Conservation (phyloP, 37 sponge, comb jelly and placozoan species). For the Haliclona indistincta region DNA sequence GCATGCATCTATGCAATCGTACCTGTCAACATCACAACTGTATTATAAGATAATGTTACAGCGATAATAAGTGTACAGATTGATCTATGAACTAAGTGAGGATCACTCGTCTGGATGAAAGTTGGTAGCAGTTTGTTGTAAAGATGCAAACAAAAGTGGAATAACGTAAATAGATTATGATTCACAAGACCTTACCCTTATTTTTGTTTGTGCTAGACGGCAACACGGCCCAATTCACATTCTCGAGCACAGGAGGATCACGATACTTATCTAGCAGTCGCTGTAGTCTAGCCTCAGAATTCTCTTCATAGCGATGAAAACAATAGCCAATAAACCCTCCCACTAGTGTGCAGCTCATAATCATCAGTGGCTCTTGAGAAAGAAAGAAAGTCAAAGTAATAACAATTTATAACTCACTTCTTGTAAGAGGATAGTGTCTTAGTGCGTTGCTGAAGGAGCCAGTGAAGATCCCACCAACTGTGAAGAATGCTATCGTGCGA, state of each 20-base stretch:
- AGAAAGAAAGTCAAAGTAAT: background rate
- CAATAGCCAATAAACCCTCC: constrained; percentile 56
- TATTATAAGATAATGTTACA: too few species aligned
- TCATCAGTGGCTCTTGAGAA: constrained; percentile 58
- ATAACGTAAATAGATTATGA: too few species aligned
- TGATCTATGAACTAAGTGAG: too few species aligned
- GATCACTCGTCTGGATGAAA: too few species aligned
- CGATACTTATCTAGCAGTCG: constrained; percentile 50
- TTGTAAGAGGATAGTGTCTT: constrained; percentile 56
- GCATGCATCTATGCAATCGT: too few species aligned
- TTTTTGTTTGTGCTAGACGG: too few species aligned
- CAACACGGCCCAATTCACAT: too few species aligned
- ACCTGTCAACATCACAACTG: too few species aligned
- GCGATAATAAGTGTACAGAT: too few species aligned
- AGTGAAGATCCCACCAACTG: constrained; percentile 68
- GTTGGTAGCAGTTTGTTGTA: too few species aligned
- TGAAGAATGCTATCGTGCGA: constrained; percentile 64
- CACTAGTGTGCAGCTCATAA: constrained; percentile 41
- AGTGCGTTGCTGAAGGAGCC: constrained; percentile 75
- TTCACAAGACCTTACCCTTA: too few species aligned
- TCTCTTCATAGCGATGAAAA: constrained; percentile 72
- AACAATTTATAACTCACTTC: constrained; percentile 57
- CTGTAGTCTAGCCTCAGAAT: constrained; percentile 52
- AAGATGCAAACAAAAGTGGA: too few species aligned
- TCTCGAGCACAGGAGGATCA: constrained; percentile 23